A percentile compares a stretch with the other conserved stretches of the same genome.
Conservation (phyloP, 2,797 vertebrate species). For the Xyrichtys novacula region DNA sequence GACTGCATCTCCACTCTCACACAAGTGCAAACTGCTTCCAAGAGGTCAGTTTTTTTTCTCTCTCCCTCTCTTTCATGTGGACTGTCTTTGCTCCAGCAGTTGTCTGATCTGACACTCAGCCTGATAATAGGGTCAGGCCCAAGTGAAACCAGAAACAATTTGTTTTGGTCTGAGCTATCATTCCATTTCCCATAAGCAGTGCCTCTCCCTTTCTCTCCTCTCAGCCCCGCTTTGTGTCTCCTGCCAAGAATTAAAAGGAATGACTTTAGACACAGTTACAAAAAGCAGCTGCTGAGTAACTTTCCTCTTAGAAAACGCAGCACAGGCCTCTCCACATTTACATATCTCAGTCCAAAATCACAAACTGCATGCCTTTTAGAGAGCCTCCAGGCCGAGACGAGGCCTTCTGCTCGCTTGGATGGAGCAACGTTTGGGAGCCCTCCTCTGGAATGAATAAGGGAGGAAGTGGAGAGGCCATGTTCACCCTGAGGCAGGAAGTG, state of each 20-base stretch:
- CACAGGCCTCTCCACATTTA: constrained; percentile 80
- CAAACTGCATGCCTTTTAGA: constrained; percentile 76
- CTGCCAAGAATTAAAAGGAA: constrained; percentile 87
- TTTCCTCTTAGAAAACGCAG: constrained; percentile 75
- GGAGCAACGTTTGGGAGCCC: constrained; percentile 66
- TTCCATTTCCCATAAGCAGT: constrained; percentile 84
- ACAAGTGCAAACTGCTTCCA: constrained; percentile 56
- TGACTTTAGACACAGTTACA: constrained; percentile 84
- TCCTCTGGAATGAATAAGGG: constrained; percentile 84
- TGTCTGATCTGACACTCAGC: constrained; percentile 81
- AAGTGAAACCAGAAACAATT: constrained; percentile 85
- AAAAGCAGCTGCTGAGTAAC: constrained; percentile 84
- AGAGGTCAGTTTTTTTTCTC: constrained; percentile 33
- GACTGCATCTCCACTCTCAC: constrained; percentile 45
- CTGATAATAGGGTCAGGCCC: constrained; percentile 81
- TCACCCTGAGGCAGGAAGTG: constrained; percentile 85
- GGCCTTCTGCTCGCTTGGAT: constrained; percentile 63
- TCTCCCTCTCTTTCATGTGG: constrained; percentile 69
- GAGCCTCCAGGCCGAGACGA: constrained; percentile 65
- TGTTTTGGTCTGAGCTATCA: constrained; percentile 83
- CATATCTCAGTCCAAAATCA: constrained; percentile 84
- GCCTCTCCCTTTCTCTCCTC: constrained; percentile 81
- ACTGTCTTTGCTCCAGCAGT: constrained; percentile 74
- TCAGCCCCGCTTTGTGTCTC: constrained; percentile 80
- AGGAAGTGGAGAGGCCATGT: constrained; percentile 80